Percentiles rank a stretch among this genome's conserved stretches.
These are phyloP conservation scores for Scyliorhinus canicula DNA, from an alignment of 2,797 vertebrate species.

Conservation along the genomic window DNA sequence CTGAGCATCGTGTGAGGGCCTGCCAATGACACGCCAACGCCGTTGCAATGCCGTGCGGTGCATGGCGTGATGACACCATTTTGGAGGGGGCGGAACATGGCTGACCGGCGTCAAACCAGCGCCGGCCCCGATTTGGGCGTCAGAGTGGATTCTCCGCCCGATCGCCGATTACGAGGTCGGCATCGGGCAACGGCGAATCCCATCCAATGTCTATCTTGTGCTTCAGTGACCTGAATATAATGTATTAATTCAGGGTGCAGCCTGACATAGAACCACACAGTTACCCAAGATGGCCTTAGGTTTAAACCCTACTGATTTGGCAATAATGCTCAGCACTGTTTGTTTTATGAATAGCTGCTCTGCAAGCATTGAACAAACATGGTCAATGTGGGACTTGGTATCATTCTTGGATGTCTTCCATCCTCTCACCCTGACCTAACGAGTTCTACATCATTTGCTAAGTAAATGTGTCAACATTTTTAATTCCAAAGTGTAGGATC, in stretches of 20 bases:
- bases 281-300: background rate
- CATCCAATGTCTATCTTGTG: background rate
- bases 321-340: background rate
- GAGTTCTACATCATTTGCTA: background rate
- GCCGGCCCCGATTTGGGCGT: no score
- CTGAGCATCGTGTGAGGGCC: no score
- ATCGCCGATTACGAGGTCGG: no score
- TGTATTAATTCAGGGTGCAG: background rate
- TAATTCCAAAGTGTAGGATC: background rate
- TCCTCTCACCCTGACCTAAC: background rate
- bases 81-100: no score
- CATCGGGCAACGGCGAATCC: no score
- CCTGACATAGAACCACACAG: background rate
- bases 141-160: no score
- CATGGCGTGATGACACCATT: no score
- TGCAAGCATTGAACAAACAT: constrained; percentile 1
- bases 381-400: background rate
- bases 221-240: background rate
- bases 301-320: background rate
- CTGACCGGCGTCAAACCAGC: no score
- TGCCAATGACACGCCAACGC: no score
- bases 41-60: no score
- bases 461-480: background rate
- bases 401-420: background rate
- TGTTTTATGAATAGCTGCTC: background rate